A percentile compares a stretch with the other conserved stretches of the same genome.
These are phyloP conservation scores for Anser brachyrhynchus DNA, from an alignment of 2,113 vertebrate species.

Conservation along the genomic window DNA sequence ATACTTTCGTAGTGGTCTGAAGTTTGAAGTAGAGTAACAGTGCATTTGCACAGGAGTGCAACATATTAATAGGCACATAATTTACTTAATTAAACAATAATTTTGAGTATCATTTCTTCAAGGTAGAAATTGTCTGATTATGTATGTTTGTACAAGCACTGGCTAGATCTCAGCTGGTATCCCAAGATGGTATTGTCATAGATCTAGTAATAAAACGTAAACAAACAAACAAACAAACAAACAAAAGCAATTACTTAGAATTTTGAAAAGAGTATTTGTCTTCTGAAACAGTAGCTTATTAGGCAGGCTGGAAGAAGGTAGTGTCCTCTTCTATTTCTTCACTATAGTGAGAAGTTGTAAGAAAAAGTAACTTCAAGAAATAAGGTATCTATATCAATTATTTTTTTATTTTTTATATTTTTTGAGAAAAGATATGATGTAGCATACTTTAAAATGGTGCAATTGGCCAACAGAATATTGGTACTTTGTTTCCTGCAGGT, in stretches of 20 bases:
- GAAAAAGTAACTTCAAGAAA: not conserved
- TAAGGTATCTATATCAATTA: not conserved
- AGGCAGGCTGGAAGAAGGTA: not conserved
- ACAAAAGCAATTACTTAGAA: not conserved
- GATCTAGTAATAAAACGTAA: not conserved
- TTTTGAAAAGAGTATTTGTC: not conserved
- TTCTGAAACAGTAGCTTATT: not conserved
- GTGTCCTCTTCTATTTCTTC: not conserved
- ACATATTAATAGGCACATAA: no score
- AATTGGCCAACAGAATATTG: not conserved
- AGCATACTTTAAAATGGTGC: not conserved
- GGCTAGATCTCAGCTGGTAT: not conserved
- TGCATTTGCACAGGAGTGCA: not conserved
- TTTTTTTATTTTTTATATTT: not conserved
- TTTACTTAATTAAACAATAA: not conserved
- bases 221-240: no score
- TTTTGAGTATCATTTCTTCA: not conserved
- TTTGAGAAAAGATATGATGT: not conserved
- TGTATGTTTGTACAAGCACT: not conserved
- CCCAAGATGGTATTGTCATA: not conserved
- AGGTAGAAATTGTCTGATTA: not conserved
- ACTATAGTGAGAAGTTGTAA: not conserved
- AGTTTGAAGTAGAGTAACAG: not conserved
- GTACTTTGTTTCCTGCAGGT: slow-evolving; percentile 68
- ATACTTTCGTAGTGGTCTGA: not conserved